phyloP scores from a whole-genome alignment of 2,113 vertebrate species.

The Arvicanthis niloticus region DNA sequence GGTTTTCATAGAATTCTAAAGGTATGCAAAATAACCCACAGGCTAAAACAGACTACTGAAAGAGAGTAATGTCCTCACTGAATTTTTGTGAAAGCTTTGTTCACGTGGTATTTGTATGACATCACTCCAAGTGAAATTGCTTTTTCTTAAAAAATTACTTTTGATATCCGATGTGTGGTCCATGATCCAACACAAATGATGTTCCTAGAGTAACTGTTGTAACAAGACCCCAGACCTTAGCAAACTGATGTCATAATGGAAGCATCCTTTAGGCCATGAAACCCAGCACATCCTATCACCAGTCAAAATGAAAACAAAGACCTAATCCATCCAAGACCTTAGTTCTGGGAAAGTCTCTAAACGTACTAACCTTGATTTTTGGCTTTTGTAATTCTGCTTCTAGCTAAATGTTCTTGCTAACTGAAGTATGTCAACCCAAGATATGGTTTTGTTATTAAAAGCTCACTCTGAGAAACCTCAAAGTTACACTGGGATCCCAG shows the following conservation, averaged over 20 bases:
- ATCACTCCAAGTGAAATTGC: neutral
- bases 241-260: neutral
- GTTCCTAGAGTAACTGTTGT: neutral
- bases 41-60: neutral
- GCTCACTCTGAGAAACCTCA: neutral
- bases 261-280: neutral
- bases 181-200: neutral
- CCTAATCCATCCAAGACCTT: neutral
- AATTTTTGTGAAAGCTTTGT: neutral
- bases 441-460: neutral
- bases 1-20: neutral
- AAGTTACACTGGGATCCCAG: neutral
- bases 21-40: neutral
- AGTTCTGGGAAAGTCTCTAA: neutral
- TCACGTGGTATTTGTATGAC: neutral
- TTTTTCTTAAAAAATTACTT: neutral
- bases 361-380: neutral
- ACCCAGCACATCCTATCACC: neutral
- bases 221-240: neutral
- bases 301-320: neutral
- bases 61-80: neutral
- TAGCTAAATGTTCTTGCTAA: neutral
- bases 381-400: neutral
- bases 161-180: constrained; percentile 7
- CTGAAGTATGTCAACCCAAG: neutral